Evolutionary conservation across 1,140 invertebrate genomes (phyloP).

Genomic region (Drosophila pseudoananassae): DNA sequence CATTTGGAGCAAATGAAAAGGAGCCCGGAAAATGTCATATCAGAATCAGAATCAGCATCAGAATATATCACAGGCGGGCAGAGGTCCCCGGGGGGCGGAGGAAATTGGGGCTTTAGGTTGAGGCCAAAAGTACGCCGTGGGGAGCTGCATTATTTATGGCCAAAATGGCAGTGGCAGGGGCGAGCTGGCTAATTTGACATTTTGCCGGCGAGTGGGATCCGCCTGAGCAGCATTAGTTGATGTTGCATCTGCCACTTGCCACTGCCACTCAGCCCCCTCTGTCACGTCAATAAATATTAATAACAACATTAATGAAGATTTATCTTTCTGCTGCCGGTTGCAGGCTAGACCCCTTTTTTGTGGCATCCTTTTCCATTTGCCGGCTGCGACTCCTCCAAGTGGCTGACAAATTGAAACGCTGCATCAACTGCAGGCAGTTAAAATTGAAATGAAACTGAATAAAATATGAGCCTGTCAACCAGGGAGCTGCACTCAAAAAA

Average conservation of each 20-base stretch:
- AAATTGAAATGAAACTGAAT: constrained; percentile 57
- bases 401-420: constrained; percentile 62
- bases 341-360: not conserved
- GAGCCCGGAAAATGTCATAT: constrained; percentile 28
- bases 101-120: constrained; percentile 1
- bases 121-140: constrained; percentile 55
- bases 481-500: not conserved
- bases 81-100: not conserved
- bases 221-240: constrained; percentile 15
- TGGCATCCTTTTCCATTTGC: not conserved
- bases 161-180: constrained; percentile 32
- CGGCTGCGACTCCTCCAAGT: constrained; percentile 14
- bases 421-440: constrained; percentile 51
- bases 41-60: constrained; percentile 5
- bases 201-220: constrained; percentile 3
- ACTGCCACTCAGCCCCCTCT: not conserved
- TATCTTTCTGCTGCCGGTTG: constrained; percentile 34
- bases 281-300: constrained; percentile 78
- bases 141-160: constrained; percentile 70
- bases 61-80: not conserved
- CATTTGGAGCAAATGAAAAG: constrained; percentile 23
- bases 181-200: constrained; percentile 4
- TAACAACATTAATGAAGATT: constrained; percentile 78
- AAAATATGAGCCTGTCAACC: constrained; percentile 39
- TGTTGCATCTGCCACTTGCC: constrained; percentile 1